Conservation (phyloP, 1,140 invertebrate species). For the Chionoecetes opilio region DNA sequence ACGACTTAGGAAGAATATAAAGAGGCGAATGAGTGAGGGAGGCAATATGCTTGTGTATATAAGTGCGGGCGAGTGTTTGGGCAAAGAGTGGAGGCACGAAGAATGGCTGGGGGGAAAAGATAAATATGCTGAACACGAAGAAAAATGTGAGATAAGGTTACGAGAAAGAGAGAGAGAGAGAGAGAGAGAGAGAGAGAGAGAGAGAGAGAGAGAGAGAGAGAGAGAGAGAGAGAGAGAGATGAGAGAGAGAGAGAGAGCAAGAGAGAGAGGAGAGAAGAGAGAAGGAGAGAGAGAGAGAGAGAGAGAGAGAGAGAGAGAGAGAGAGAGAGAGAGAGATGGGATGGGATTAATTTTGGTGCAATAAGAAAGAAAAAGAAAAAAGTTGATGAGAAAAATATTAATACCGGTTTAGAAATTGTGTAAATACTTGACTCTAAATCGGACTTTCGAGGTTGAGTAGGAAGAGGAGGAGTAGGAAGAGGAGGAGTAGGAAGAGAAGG, state of each 20-base stretch:
- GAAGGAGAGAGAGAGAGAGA: not conserved
- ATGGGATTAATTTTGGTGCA: too few species aligned
- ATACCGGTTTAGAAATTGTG: not conserved
- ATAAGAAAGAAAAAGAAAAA: not conserved
- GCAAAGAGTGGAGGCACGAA: not conserved
- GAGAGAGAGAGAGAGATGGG: not conserved
- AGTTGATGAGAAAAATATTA: not conserved
- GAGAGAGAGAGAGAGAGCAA: not conserved
- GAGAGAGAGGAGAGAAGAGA: slow-evolving; percentile 8
- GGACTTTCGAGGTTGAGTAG: not conserved
- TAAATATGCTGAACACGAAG: not conserved
- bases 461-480: not conserved
- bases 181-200: slow-evolving; percentile 7
- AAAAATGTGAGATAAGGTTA: not conserved
- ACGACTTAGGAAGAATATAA: not conserved
- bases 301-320: not conserved
- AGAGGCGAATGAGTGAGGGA: not conserved
- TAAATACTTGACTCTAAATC: not conserved
- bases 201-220: slow-evolving; percentile 23
- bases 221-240: not conserved
- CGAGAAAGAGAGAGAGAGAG: not conserved
- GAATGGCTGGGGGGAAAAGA: not conserved
- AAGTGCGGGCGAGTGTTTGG: not conserved
- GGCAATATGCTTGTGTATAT: not conserved
- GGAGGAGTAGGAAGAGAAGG: not conserved